Evolutionary conservation across 2,797 vertebrate species (phyloP).

Genomic region (Falco biarmicus): DNA sequence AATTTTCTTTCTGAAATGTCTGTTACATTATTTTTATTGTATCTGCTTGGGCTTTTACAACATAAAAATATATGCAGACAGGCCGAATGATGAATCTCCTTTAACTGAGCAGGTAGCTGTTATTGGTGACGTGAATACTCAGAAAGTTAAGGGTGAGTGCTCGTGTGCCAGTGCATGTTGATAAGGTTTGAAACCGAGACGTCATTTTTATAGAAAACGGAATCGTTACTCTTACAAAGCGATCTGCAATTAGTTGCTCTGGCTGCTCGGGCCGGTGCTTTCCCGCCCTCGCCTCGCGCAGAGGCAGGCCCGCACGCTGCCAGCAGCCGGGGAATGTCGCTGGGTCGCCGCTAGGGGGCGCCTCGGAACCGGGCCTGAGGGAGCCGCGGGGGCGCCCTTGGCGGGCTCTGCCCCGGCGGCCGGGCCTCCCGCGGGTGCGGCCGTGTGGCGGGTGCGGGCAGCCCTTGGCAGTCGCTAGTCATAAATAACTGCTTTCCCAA

Average conservation of each 20-base stretch:
- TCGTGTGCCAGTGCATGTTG: not conserved
- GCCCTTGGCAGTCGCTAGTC: not conserved
- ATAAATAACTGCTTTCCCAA: not conserved
- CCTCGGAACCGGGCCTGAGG: too few species aligned
- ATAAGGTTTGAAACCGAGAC: not conserved
- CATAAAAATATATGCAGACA: accelerated
- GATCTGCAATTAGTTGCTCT: not conserved
- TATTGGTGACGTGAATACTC: not conserved
- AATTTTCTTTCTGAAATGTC: not conserved
- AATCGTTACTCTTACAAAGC: not conserved
- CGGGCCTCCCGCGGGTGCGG: not conserved
- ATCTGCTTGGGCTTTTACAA: not conserved
- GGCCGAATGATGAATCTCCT: not conserved
- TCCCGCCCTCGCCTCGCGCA: not conserved
- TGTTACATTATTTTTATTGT: not conserved
- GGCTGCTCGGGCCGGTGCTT: not conserved
- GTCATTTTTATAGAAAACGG: not conserved
- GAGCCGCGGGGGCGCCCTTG: too few species aligned
- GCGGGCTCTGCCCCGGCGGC: too few species aligned
- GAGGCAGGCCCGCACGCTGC: not conserved
- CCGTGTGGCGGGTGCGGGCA: not conserved
- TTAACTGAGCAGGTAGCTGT: not conserved
- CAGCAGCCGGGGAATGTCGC: too few species aligned
- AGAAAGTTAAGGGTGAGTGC: not conserved
- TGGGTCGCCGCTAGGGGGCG: too few species aligned